phyloP scores from a whole-genome alignment of 2,113 vertebrate genomes.

The Oriolus oriolus region DNA sequence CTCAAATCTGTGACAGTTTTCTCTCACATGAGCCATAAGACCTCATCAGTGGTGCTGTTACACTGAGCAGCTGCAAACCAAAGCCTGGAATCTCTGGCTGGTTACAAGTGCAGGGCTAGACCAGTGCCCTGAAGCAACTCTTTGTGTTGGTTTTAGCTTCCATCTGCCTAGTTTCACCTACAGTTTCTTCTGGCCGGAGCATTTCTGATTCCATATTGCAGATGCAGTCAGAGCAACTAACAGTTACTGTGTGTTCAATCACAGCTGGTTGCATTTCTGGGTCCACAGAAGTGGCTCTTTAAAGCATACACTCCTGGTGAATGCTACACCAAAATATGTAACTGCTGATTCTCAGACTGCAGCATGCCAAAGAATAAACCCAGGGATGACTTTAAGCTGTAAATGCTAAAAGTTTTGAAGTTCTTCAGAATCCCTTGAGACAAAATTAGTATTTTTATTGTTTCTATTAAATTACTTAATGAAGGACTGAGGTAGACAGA shows the following conservation, averaged over 20 bases:
- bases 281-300: background rate
- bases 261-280: background rate
- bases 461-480: background rate
- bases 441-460: background rate
- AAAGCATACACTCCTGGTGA: background rate
- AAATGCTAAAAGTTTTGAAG: background rate
- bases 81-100: background rate
- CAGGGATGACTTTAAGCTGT: background rate
- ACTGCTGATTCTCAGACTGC: background rate
- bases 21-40: background rate
- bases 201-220: background rate
- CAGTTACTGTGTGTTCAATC: background rate
- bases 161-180: background rate
- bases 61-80: background rate
- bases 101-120: background rate
- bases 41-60: background rate
- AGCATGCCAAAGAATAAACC: background rate
- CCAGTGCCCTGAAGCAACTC: rapidly evolving
- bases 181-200: background rate
- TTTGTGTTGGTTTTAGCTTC: background rate
- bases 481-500: background rate
- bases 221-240: background rate
- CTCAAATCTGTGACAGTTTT: background rate
- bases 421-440: background rate
- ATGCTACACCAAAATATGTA: background rate